Percentiles rank a stretch among this genome's conserved stretches.
Conservation (phyloP, 2,888 invertebrate species). For the Cantharis flavilabris region DNA sequence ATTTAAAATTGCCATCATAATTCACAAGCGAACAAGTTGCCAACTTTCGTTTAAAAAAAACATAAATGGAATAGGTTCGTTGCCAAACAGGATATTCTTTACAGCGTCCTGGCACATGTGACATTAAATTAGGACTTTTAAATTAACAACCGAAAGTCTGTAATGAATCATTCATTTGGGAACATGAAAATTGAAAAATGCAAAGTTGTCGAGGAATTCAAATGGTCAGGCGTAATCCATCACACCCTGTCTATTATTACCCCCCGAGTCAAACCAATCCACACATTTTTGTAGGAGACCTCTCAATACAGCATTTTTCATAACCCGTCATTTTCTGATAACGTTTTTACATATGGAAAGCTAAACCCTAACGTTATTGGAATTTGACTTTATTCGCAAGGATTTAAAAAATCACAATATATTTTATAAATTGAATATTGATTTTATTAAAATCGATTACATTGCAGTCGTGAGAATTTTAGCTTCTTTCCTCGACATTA, state of each 20-base stretch:
- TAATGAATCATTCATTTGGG: conserved; percentile 29
- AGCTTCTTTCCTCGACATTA: not conserved
- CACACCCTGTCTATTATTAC: conserved; percentile 47
- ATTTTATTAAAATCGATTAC: not conserved
- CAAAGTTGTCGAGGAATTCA: conserved; percentile 29
- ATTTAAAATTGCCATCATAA: conserved; percentile 35
- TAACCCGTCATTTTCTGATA: conserved; percentile 48
- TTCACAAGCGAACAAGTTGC: conserved; percentile 29
- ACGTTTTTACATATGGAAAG: conserved; percentile 41
- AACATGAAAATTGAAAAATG: conserved; percentile 18
- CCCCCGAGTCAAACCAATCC: conserved; percentile 44
- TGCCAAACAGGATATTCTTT: conserved; percentile 27
- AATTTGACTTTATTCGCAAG: conserved; percentile 36
- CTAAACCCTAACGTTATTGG: conserved; percentile 40
- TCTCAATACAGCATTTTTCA: conserved; percentile 45
- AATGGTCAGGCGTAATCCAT: conserved; percentile 43
- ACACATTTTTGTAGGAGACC: conserved; percentile 43
- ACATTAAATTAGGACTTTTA: conserved; percentile 24
- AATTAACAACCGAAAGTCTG: conserved; percentile 26
- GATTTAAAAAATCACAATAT: conserved; percentile 36
- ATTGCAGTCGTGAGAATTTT: not conserved
- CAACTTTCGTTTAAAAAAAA: conserved; percentile 21
- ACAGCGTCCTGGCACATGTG: conserved; percentile 22
- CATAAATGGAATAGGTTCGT: conserved; percentile 22
- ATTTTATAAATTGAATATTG: not conserved